Percentiles rank a stretch among this genome's conserved stretches.
These are phyloP conservation scores for Temnothorax longispinosus DNA, from an alignment of 1,140 invertebrate species.

Conservation along the genomic window DNA sequence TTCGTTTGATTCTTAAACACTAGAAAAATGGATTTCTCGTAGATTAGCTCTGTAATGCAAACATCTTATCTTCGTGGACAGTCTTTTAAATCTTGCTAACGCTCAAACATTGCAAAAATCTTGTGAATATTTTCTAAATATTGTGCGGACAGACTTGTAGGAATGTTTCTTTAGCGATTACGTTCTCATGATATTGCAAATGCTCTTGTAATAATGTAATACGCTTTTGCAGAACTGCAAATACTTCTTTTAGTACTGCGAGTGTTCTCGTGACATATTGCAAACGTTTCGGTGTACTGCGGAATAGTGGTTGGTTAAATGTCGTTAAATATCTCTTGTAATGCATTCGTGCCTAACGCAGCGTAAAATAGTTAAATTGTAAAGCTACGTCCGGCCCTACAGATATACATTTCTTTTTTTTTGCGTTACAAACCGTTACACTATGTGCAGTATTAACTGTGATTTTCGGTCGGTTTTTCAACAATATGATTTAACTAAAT, in stretches of 20 bases:
- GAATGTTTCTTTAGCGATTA: slow-evolving; percentile 9
- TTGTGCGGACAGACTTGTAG: neutral
- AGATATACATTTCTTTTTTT: neutral
- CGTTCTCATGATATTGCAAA: slow-evolving; percentile 15
- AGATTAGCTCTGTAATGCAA: neutral
- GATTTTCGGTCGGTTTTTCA: neutral
- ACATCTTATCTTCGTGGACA: neutral
- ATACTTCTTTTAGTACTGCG: slow-evolving; percentile 18
- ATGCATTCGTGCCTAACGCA: neutral
- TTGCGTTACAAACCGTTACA: neutral
- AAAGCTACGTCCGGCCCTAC: neutral
- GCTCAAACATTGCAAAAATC: neutral
- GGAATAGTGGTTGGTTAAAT: neutral
- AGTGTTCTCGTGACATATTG: slow-evolving; percentile 4
- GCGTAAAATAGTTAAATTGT: neutral
- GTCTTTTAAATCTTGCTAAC: neutral
- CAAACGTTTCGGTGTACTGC: slow-evolving; percentile 9
- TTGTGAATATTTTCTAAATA: neutral
- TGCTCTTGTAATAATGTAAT: neutral
- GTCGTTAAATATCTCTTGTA: neutral
- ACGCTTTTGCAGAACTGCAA: neutral
- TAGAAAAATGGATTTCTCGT: neutral
- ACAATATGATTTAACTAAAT: neutral
- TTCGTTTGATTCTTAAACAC: neutral
- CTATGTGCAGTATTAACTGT: neutral